Percentiles rank a stretch among this genome's conserved stretches.
Conservation (phyloP, 2,113 vertebrate species). For the Saccopteryx leptura region DNA sequence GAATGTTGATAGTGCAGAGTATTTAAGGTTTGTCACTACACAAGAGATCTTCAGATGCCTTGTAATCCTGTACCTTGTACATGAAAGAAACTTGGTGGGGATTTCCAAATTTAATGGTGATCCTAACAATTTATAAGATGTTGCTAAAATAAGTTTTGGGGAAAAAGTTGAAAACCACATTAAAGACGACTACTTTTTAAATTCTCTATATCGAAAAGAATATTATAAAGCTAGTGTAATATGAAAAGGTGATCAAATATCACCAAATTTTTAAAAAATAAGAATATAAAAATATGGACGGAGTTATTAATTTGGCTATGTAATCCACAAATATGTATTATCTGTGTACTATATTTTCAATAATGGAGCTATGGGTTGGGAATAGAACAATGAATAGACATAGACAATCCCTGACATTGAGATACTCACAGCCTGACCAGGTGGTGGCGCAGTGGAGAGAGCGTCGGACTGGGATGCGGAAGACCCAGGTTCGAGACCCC, state of each 20-base stretch:
- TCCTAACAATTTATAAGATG: not conserved
- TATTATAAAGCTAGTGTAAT: not conserved
- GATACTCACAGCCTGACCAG: not conserved
- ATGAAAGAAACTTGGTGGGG: not conserved
- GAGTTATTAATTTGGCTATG: not conserved
- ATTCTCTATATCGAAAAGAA: not conserved
- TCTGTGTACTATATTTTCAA: not conserved
- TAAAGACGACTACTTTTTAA: not conserved
- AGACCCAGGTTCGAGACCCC: not conserved
- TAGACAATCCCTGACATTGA: not conserved
- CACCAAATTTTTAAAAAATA: not conserved
- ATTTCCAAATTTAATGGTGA: not conserved
- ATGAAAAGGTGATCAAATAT: not conserved
- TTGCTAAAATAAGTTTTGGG: not conserved
- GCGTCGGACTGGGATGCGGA: no score
- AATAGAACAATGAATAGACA: not conserved
- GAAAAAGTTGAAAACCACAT: not conserved
- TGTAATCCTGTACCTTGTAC: not conserved
- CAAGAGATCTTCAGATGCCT: not conserved
- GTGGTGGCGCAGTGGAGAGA: not conserved
- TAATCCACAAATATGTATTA: slow-evolving; percentile 33
- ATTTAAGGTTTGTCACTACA: slow-evolving; percentile 9
- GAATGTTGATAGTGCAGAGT: slow-evolving; percentile 6
- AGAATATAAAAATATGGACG: slow-evolving; percentile 3
- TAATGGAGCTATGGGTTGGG: not conserved